phyloP scores from a whole-genome alignment of 2,113 vertebrate species.

The Cyphomyrus plagiostoma region DNA sequence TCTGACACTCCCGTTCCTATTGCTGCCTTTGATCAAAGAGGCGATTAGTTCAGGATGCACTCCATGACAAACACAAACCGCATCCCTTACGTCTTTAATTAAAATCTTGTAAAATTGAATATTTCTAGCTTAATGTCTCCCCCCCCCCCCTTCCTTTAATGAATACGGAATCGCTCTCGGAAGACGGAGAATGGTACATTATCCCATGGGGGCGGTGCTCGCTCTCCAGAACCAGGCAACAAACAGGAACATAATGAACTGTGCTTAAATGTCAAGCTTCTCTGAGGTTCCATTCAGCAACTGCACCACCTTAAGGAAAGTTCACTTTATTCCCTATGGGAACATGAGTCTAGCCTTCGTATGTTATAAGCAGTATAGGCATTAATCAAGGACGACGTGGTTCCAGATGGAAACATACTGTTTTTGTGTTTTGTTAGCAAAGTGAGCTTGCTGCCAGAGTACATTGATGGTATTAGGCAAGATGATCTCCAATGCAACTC shows the following conservation, averaged over 20 bases:
- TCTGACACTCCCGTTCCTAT: background rate
- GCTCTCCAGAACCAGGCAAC: background rate
- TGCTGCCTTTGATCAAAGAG: constrained; percentile 24
- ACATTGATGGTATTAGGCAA: background rate
- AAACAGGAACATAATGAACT: background rate
- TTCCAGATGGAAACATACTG: background rate
- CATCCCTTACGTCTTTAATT: constrained; percentile 6
- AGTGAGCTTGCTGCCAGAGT: background rate
- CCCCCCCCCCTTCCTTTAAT: background rate
- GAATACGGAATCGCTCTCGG: background rate
- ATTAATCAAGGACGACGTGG: background rate
- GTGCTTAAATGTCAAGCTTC: constrained; percentile 2
- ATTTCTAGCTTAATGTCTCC: background rate
- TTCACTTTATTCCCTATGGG: background rate
- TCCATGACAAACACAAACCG: constrained; percentile 5
- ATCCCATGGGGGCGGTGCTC: background rate
- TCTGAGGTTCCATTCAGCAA: background rate
- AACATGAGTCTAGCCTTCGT: background rate
- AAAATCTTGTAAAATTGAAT: constrained; percentile 19
- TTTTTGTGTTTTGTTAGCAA: background rate
- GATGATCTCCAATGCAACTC: background rate
- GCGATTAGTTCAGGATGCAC: constrained; percentile 17
- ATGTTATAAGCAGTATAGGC: background rate
- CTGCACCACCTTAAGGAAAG: background rate
- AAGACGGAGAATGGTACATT: background rate